phyloP scores from a whole-genome alignment of 2,797 vertebrate species.

The Microctenopoma steveboyesi region DNA sequence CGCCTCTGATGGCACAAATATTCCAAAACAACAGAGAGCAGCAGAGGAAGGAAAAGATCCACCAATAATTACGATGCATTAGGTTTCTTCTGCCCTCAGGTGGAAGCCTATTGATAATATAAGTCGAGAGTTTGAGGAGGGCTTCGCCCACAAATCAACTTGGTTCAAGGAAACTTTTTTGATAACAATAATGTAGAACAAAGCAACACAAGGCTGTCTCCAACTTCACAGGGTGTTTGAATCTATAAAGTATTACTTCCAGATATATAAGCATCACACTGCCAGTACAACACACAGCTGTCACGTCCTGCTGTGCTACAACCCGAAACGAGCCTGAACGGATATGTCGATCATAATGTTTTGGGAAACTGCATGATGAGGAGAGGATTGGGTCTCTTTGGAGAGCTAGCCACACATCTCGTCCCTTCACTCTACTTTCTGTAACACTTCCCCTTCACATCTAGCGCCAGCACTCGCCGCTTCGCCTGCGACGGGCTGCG shows the following conservation, averaged over 20 bases:
- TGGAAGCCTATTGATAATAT: neutral
- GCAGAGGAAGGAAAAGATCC: constrained; percentile 4
- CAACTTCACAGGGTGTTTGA: constrained; percentile 21
- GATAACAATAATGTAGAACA: constrained; percentile 46
- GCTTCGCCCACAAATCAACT: constrained; percentile 15
- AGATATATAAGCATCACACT: constrained; percentile 16
- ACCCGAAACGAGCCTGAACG: neutral
- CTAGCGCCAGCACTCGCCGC: neutral
- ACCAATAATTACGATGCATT: constrained; percentile 25
- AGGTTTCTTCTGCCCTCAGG: constrained; percentile 20
- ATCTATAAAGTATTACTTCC: constrained; percentile 18
- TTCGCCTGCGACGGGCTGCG: constrained; percentile 51
- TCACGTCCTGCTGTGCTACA: neutral
- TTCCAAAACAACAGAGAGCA: constrained; percentile 21
- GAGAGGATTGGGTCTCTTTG: too few relatives aligned
- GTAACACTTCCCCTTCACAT: constrained; percentile 12
- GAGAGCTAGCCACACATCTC: neutral
- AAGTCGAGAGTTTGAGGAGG: neutral
- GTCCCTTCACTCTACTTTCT: constrained; percentile 4
- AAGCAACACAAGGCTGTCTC: constrained; percentile 27
- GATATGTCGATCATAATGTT: neutral
- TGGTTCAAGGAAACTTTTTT: constrained; percentile 27
- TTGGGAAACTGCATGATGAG: neutral
- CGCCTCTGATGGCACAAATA: constrained; percentile 16
- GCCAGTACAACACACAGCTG: constrained; percentile 32